Percentiles rank a stretch among this genome's conserved stretches.
These are phyloP conservation scores for Bruchidius siliquastri DNA, from an alignment of 2,888 invertebrate species.

Conservation along the genomic window DNA sequence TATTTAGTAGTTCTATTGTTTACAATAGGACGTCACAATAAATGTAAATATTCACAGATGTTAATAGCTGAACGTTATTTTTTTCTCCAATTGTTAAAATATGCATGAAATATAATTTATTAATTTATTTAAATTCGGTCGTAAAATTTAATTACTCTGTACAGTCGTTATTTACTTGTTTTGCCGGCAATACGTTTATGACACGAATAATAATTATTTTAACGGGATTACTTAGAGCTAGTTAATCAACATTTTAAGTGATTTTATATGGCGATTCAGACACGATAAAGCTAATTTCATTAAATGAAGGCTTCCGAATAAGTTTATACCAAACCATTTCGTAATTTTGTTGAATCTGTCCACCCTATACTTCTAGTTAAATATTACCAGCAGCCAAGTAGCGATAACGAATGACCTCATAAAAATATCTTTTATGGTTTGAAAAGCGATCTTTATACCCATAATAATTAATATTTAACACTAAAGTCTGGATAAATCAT, in stretches of 20 bases:
- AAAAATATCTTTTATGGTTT: conserved; percentile 15
- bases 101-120: background rate
- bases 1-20: too few relatives aligned
- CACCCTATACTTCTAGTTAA: background rate
- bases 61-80: too few relatives aligned
- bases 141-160: background rate
- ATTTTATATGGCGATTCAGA: background rate
- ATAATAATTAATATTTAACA: conserved; percentile 39
- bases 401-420: conserved; percentile 18
- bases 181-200: conserved; percentile 11
- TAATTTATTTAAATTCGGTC: background rate
- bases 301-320: too few relatives aligned
- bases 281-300: too few relatives aligned
- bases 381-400: background rate
- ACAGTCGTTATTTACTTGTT: conserved; percentile 6
- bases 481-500: conserved; percentile 9
- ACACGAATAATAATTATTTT: background rate
- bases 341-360: too few relatives aligned
- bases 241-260: background rate
- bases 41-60: background rate
- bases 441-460: conserved; percentile 32
- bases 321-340: too few relatives aligned
- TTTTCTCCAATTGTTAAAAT: background rate
- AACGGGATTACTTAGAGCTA: background rate
- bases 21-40: background rate